A percentile compares a stretch with the other conserved stretches of the same genome.
Evolutionary conservation across 1,140 invertebrate genomes (phyloP).

Genomic region (Neotoxoptera formosana): DNA sequence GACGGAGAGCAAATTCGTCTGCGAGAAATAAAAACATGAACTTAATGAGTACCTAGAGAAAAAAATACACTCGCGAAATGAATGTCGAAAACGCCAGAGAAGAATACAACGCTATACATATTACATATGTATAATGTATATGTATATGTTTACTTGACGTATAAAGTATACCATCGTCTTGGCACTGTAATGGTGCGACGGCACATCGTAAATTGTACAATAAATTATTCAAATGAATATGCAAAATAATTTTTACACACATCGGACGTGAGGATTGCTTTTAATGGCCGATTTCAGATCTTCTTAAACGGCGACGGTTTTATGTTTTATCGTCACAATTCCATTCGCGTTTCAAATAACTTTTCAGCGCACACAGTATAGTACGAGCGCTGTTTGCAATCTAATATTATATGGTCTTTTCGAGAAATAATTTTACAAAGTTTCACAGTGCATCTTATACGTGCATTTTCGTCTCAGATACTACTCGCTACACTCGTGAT

Average conservation of each 20-base stretch:
- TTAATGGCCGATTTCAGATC: constrained; percentile 19
- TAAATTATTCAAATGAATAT: constrained; percentile 33
- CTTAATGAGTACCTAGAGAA: not conserved
- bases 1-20: not conserved
- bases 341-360: not conserved
- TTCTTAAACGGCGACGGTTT: not conserved
- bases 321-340: not conserved
- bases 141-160: not conserved
- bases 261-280: not conserved
- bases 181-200: not conserved
- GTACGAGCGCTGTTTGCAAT: not conserved
- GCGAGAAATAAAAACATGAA: not conserved
- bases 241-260: not conserved
- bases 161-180: not conserved
- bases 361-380: not conserved
- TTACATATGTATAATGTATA: not conserved
- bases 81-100: not conserved
- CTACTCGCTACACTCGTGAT: not conserved
- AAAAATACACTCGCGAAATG: not conserved
- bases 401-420: not conserved
- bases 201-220: not conserved
- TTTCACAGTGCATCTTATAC: not conserved
- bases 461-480: not conserved
- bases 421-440: not conserved
- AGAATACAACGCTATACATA: not conserved